Percentiles rank a stretch among this genome's conserved stretches.
Conservation (phyloP, 2,113 vertebrate genomes). For the Arvicanthis niloticus region DNA sequence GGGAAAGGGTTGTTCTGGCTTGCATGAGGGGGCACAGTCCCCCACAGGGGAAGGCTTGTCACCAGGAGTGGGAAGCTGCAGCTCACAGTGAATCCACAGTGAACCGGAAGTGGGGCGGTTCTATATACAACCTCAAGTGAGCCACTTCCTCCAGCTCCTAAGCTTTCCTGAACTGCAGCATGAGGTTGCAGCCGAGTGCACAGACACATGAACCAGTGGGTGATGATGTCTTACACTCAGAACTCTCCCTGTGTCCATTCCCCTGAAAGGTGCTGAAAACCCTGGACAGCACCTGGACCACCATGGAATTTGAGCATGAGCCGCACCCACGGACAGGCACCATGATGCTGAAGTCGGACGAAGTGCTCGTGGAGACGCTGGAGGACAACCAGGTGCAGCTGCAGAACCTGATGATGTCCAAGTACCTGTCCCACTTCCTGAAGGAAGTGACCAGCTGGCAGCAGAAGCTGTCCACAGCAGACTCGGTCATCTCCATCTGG, state of each 20-base stretch:
- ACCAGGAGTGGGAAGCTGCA: neutral
- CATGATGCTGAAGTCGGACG: conserved; percentile 83
- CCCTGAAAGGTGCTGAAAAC: conserved; percentile 82
- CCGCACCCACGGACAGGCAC: conserved; percentile 82
- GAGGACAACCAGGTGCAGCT: conserved; percentile 91
- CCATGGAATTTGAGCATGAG: conserved; percentile 84
- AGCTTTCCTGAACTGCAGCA: neutral
- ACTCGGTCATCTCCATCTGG: conserved; percentile 86
- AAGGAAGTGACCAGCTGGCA: conserved; percentile 87
- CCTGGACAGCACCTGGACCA: conserved; percentile 85
- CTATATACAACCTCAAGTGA: too few relatives aligned
- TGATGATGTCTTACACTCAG: too few relatives aligned
- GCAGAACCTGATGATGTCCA: conserved; percentile 88
- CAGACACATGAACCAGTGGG: too few relatives aligned
- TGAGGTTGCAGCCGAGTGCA: accelerated
- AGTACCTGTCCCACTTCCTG: conserved; percentile 88
- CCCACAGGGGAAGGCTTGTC: too few relatives aligned
- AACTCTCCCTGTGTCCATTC: accelerated
- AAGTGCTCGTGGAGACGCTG: conserved; percentile 86
- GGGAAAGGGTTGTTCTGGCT: neutral
- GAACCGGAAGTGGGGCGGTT: neutral
- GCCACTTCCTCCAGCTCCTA: neutral
- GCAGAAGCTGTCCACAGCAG: conserved; percentile 84
- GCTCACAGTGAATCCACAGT: neutral
- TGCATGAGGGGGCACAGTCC: neutral